Evolutionary conservation across 2,113 vertebrate species (phyloP).

Genomic region (Sakesphorus luctuosus): DNA sequence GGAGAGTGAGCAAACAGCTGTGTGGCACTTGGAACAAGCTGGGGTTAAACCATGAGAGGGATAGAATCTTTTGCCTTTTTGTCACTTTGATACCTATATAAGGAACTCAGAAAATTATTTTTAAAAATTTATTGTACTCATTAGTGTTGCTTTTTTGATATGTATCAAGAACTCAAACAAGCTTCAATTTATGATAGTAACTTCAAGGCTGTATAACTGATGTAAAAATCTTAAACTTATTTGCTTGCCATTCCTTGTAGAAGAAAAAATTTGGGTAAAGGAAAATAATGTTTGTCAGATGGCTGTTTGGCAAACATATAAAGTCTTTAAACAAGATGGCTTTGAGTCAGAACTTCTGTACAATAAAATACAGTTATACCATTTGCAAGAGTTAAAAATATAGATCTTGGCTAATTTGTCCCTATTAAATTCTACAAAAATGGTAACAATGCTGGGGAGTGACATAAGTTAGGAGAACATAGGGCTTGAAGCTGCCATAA

Average conservation of each 20-base stretch:
- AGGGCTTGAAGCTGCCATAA: background rate
- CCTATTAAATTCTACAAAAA: background rate
- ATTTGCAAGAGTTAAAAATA: background rate
- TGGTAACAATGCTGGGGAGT: background rate
- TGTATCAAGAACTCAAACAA: slow-evolving; percentile 55
- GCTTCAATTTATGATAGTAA: slow-evolving; percentile 43
- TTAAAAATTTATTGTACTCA: slow-evolving; percentile 55
- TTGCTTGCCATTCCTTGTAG: slow-evolving; percentile 54
- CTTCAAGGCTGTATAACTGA: slow-evolving; percentile 59
- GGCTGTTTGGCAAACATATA: slow-evolving; percentile 33
- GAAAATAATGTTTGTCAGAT: slow-evolving; percentile 33
- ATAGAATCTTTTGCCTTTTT: background rate
- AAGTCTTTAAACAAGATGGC: background rate
- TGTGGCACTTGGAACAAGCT: background rate
- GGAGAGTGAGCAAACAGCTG: background rate
- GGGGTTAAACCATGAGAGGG: background rate
- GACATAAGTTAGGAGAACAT: background rate
- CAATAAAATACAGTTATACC: background rate
- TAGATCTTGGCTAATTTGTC: background rate
- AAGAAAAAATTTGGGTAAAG: background rate
- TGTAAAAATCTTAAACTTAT: slow-evolving; percentile 63
- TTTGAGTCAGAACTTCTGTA: slow-evolving; percentile 6
- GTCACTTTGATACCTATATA: slow-evolving; percentile 41
- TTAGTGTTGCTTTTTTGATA: slow-evolving; percentile 63
- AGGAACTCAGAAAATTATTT: slow-evolving; percentile 13